phyloP scores from a whole-genome alignment of 1,140 invertebrate genomes.

The Archivesica marissinica region DNA sequence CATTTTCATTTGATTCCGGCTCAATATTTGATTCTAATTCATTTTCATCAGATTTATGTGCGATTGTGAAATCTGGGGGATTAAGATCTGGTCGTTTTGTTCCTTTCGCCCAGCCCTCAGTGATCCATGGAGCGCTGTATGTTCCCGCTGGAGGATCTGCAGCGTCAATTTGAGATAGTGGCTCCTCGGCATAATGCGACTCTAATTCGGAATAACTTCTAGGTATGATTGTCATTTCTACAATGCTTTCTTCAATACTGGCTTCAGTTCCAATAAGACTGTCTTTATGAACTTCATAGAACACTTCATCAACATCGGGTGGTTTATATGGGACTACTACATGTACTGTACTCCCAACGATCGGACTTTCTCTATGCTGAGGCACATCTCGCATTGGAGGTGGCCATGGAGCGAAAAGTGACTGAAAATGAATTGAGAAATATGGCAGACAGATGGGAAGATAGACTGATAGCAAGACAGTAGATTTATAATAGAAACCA shows the following conservation, averaged over 20 bases:
- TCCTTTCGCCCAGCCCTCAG: conserved; percentile 64
- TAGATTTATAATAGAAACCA: background rate
- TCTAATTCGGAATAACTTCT: conserved; percentile 68
- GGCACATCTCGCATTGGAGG: background rate
- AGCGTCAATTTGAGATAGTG: conserved; percentile 69
- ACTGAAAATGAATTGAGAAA: conserved; percentile 60
- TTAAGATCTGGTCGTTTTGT: background rate
- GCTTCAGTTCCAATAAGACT: background rate
- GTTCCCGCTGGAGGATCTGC: conserved; percentile 56
- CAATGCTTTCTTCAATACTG: background rate
- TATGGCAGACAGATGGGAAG: conserved; percentile 9
- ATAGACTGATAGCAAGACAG: background rate
- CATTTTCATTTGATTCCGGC: background rate
- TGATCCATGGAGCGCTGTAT: conserved; percentile 69
- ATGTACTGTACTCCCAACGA: background rate
- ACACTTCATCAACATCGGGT: conserved; percentile 62
- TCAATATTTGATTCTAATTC: conserved; percentile 10
- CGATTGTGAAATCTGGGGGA: conserved; percentile 5
- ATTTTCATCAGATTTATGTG: background rate
- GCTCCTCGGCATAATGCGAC: conserved; percentile 74
- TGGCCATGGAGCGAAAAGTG: background rate
- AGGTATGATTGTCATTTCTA: conserved; percentile 57
- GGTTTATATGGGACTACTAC: conserved; percentile 66
- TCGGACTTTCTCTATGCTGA: background rate
- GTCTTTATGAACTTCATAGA: conserved; percentile 44